A percentile compares a stretch with the other conserved stretches of the same genome.
Evolutionary conservation across 2,113 vertebrate genomes (phyloP).

Genomic region (Catharus fuscescens): DNA sequence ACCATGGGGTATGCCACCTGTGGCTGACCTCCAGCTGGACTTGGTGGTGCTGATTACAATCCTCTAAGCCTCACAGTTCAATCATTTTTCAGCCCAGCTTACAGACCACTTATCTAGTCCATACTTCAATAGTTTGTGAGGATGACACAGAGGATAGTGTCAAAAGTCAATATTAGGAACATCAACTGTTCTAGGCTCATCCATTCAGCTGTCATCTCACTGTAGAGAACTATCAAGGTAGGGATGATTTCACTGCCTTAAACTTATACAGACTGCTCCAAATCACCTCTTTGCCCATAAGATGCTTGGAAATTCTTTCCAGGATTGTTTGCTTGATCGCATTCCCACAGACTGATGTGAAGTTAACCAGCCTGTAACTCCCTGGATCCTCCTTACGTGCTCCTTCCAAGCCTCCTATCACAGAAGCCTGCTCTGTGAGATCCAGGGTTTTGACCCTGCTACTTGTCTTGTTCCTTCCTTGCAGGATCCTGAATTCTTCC

Average conservation of each 20-base stretch:
- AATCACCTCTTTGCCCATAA: not conserved
- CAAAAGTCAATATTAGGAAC: not conserved
- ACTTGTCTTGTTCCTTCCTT: not conserved
- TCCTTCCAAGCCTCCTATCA: not conserved
- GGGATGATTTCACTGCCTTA: not conserved
- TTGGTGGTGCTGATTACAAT: not conserved
- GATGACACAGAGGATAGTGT: not conserved
- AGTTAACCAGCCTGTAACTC: not conserved
- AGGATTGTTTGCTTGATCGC: not conserved
- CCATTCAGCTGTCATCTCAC: not conserved
- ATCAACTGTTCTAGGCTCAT: not conserved
- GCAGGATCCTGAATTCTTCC: not conserved
- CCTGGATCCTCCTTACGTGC: not conserved
- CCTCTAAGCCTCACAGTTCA: not conserved
- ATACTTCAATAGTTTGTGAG: not conserved
- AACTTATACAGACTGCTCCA: not conserved
- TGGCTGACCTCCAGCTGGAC: not conserved
- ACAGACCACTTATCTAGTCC: not conserved
- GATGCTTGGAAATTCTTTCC: not conserved
- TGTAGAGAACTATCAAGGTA: not conserved
- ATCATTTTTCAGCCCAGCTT: not conserved
- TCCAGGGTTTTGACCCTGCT: not conserved
- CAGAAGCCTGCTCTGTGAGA: not conserved
- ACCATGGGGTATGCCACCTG: accelerated
- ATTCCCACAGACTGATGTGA: not conserved